Evolutionary conservation across 2,888 invertebrate species (phyloP), one percentile per base, ranked within the genome.

Genomic region (Agrotis ipsilon): DNA sequence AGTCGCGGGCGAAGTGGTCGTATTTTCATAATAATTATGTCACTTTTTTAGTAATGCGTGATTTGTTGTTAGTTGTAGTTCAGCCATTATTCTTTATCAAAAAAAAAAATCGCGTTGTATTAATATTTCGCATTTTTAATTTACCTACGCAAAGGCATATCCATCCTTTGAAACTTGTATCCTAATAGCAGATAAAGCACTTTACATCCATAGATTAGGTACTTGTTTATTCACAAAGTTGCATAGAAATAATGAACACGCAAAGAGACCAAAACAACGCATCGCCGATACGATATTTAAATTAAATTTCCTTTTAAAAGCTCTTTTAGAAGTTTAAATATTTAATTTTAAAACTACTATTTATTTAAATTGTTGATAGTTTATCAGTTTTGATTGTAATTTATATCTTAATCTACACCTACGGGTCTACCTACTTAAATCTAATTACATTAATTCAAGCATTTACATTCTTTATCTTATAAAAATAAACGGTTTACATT

Each of bases 401-500:
- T 81, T 85, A 85, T 85, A 57, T 75, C 85, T 78, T 68, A 80
- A 82, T 84, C 62, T 78, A 72, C 63, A 58, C 24, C 1, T 57
- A 24, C 61, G 54, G 24, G 52, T 57, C 48, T 71, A 45, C 46
- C 46, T 74, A 78, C 52, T 74, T 58, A 63, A 80, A 66, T 75
- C 3, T 74, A 80, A 78, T 73, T 75, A 74, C 57, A 71, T 69
- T 57, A 57, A 79, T 68, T 75, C 55, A 76, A 74, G 62, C 72
- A 68, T 78, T 82, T 21, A 62, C 62, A 49, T 69, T 59, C n/a
- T 51, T 82, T 80, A 84, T 84, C 82, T 82, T 72, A 67, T 51
- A 45, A 39, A 39, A 39, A 1, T 32, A 39, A 39, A 39, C n/a
- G 57, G 32, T n/a, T 13, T 19, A 32, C 55, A 39, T 39, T 1